A percentile compares a stretch with the other conserved stretches of the same genome.
Conservation (phyloP, 37 sponge, comb jelly and placozoan species). For the Halisarca cf. caerulea region DNA sequence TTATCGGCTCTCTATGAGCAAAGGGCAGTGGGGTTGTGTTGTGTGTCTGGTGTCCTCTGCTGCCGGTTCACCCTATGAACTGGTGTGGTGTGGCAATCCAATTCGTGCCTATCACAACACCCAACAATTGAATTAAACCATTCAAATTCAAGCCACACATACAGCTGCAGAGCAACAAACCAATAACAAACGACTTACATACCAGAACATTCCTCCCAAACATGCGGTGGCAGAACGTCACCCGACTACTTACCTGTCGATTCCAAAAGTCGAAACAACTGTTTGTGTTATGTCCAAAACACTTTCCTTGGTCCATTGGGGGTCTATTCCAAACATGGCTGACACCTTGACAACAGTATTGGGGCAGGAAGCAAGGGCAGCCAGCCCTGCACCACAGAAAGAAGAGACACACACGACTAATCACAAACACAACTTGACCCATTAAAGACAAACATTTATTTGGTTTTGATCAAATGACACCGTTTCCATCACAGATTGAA, state of each 20-base stretch:
- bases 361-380: constrained; percentile 52
- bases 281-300: constrained; percentile 49
- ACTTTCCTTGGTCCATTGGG: constrained; percentile 43
- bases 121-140: no score
- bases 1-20: no score
- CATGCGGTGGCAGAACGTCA: no score
- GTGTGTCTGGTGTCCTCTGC: no score
- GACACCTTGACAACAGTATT: constrained; percentile 72
- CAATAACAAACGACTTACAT: no score
- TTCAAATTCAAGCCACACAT: no score
- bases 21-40: no score
- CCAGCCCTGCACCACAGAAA: constrained; percentile 43
- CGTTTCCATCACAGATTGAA: neutral
- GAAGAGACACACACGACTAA: neutral
- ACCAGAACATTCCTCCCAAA: no score
- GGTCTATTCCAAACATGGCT: constrained; percentile 70
- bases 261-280: constrained; percentile 61
- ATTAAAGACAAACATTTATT: neutral
- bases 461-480: neutral
- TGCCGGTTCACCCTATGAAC: no score
- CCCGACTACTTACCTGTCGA: constrained; percentile 45
- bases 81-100: no score
- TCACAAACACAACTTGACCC: neutral
- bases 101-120: no score
- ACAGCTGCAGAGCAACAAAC: no score